Conservation (phyloP, 1,140 invertebrate species). For the Dryas iulia region DNA sequence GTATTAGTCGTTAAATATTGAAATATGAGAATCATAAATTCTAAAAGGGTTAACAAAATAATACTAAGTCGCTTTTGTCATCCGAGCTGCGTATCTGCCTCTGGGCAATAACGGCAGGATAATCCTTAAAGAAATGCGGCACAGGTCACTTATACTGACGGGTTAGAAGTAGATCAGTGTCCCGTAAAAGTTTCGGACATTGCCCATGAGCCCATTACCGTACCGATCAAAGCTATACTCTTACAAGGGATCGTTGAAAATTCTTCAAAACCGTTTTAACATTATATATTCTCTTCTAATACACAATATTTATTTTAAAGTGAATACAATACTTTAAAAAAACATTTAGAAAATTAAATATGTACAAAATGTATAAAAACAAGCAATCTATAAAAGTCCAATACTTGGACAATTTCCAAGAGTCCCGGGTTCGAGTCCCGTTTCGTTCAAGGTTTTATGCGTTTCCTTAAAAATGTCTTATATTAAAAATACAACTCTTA, state of each 20-base stretch:
- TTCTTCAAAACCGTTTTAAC: slow-evolving; percentile 40
- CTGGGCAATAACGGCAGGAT: neutral
- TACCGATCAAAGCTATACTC: slow-evolving; percentile 57
- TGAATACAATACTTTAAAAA: neutral
- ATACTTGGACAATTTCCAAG: too few species aligned
- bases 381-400: too few species aligned
- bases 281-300: neutral
- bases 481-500: too few species aligned
- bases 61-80: neutral
- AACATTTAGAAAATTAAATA: too few species aligned
- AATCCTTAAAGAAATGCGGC: slow-evolving; percentile 21
- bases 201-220: slow-evolving; percentile 55
- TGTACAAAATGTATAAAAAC: too few species aligned
- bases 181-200: slow-evolving; percentile 72
- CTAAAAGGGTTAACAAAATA: neutral
- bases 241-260: neutral
- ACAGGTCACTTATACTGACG: slow-evolving; percentile 30
- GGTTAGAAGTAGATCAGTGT: slow-evolving; percentile 70
- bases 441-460: too few species aligned
- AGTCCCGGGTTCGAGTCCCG: too few species aligned
- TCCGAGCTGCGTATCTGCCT: neutral
- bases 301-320: neutral
- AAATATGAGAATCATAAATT: too few species aligned
- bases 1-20: too few species aligned
- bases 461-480: too few species aligned